Percentiles rank a stretch among this genome's conserved stretches.
Evolutionary conservation across 1,140 invertebrate genomes (phyloP).

Genomic region (Drosophila jambulina): DNA sequence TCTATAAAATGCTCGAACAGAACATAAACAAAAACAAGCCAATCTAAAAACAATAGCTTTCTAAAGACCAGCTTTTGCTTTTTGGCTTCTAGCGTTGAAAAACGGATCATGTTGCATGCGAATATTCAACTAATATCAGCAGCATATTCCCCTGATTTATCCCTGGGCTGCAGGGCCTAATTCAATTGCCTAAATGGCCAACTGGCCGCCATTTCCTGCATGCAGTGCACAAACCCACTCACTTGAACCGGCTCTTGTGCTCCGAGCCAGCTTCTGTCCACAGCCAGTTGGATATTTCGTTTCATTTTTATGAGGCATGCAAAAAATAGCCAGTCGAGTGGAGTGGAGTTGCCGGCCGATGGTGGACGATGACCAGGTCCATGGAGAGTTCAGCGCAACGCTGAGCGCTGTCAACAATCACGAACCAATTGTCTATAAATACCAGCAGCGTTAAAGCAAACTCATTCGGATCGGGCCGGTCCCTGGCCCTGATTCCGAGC

Average conservation of each 20-base stretch:
- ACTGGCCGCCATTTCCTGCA: constrained; percentile 68
- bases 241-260: constrained; percentile 21
- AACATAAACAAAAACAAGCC: not conserved
- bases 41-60: not conserved
- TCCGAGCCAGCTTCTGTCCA: constrained; percentile 5
- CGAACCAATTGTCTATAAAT: constrained; percentile 84
- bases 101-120: not conserved
- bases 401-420: constrained; percentile 79
- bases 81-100: not conserved
- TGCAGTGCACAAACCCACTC: constrained; percentile 43
- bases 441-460: constrained; percentile 76
- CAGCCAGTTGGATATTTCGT: constrained; percentile 62
- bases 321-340: constrained; percentile 68
- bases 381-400: constrained; percentile 57
- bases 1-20: not conserved
- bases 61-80: not conserved
- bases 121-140: constrained; percentile 28
- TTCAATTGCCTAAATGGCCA: constrained; percentile 65
- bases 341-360: constrained; percentile 15
- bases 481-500: constrained; percentile 30
- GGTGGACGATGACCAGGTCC: constrained; percentile 31
- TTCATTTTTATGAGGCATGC: constrained; percentile 75
- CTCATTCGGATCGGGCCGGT: constrained; percentile 57
- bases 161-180: constrained; percentile 51
- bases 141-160: constrained; percentile 33